These are phyloP conservation scores for Anthopleura sola DNA, from an alignment of 64 coral and sea anemone genomes.

Conservation along the genomic window DNA sequence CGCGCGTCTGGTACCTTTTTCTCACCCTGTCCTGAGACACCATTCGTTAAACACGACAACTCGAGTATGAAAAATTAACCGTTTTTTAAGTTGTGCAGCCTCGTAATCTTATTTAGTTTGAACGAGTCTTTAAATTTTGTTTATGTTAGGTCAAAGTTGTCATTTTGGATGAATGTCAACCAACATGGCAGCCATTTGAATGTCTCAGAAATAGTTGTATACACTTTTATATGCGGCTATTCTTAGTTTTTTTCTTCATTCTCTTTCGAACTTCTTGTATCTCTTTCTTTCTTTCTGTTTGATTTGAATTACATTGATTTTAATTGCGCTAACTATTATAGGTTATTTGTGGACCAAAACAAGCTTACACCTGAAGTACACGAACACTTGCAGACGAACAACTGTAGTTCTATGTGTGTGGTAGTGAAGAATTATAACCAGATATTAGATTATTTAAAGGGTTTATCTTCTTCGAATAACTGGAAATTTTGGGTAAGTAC, in stretches of 20 bases:
- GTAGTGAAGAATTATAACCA: constrained; percentile 34
- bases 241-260: background rate
- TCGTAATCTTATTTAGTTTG: too few relatives aligned
- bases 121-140: too few relatives aligned
- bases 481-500: constrained; percentile 68
- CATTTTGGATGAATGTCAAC: too few relatives aligned
- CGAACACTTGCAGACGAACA: constrained; percentile 12
- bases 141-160: too few relatives aligned
- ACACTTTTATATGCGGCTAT: too few relatives aligned
- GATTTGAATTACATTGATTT: background rate
- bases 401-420: background rate
- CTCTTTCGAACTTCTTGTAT: background rate
- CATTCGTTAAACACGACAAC: too few relatives aligned
- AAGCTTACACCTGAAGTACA: constrained; percentile 54
- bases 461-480: constrained; percentile 17
- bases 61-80: too few relatives aligned
- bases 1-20: background rate
- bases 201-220: too few relatives aligned
- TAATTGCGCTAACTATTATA: background rate
- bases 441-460: constrained; percentile 36
- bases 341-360: constrained; percentile 23
- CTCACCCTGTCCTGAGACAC: too few relatives aligned
- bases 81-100: too few relatives aligned
- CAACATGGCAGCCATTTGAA: too few relatives aligned
- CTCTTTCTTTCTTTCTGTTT: background rate